Evolutionary conservation across 2,113 vertebrate species (phyloP).

Genomic region (Microcebus griseorufus): DNA sequence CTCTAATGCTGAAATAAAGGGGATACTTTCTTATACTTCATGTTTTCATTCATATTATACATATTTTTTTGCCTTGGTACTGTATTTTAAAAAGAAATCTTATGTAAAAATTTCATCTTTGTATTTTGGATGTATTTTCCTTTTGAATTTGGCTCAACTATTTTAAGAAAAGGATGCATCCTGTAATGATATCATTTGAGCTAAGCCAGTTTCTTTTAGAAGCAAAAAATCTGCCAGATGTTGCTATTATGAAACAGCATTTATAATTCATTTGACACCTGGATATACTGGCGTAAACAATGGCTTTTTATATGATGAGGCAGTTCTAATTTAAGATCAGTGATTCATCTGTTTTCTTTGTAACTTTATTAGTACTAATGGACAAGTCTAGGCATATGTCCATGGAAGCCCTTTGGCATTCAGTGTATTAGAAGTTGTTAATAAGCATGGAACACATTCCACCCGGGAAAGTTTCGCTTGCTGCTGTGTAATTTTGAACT

Average conservation of each 20-base stretch:
- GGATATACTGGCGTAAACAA: slow-evolving; percentile 96
- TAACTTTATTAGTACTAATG: slow-evolving; percentile 83
- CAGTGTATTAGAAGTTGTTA: slow-evolving; percentile 63
- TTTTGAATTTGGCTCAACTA: slow-evolving; percentile 69
- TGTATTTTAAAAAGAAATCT: slow-evolving; percentile 44
- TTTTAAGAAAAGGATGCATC: slow-evolving; percentile 80
- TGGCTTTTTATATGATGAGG: slow-evolving; percentile 93
- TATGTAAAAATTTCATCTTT: slow-evolving; percentile 54
- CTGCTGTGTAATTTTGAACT: slow-evolving; percentile 43
- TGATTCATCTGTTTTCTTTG: slow-evolving; percentile 86
- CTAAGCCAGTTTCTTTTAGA: slow-evolving; percentile 75
- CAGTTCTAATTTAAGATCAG: slow-evolving; percentile 92
- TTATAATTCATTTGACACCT: slow-evolving; percentile 93
- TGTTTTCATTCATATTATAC: slow-evolving; percentile 37
- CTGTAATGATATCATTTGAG: slow-evolving; percentile 80
- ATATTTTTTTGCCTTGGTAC: neutral
- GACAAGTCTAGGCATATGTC: slow-evolving; percentile 79
- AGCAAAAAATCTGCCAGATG: slow-evolving; percentile 85
- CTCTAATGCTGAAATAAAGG: slow-evolving; percentile 31
- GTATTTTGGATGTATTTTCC: slow-evolving; percentile 52
- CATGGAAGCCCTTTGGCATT: slow-evolving; percentile 76
- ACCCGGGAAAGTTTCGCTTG: slow-evolving; percentile 40
- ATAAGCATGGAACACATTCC: slow-evolving; percentile 63
- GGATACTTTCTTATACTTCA: neutral
- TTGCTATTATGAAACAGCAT: slow-evolving; percentile 86